A percentile compares a stretch with the other conserved stretches of the same genome.
These are phyloP conservation scores for Leptopterna dolabrata DNA, from an alignment of 2,888 invertebrate genomes.

Conservation along the genomic window DNA sequence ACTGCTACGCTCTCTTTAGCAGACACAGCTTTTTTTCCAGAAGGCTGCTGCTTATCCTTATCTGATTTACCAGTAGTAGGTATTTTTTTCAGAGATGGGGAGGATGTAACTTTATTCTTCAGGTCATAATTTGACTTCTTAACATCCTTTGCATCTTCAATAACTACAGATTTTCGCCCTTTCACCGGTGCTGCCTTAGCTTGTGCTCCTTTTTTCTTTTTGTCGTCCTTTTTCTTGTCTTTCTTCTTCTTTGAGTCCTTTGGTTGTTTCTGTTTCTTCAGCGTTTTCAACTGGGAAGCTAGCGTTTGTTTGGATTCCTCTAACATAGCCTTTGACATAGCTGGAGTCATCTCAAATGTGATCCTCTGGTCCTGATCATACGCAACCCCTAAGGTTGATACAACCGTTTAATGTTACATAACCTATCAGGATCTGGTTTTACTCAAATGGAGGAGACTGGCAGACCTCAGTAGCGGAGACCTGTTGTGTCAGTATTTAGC, in stretches of 20 bases:
- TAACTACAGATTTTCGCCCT: not conserved
- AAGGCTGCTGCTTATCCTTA: not conserved
- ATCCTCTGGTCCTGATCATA: slow-evolving; percentile 39
- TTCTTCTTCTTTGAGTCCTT: slow-evolving; percentile 20
- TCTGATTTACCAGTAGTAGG: not conserved
- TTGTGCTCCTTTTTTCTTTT: not conserved
- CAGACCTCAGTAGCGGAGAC: too few species aligned
- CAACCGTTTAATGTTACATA: too few species aligned
- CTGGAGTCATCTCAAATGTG: slow-evolving; percentile 26
- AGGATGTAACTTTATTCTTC: not conserved
- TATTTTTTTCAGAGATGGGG: not conserved
- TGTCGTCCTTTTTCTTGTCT: not conserved
- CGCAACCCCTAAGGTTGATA: slow-evolving; percentile 19
- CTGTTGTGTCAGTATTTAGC: too few species aligned
- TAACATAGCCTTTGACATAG: slow-evolving; percentile 35
- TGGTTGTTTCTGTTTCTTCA: slow-evolving; percentile 23
- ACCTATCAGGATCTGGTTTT: not conserved
- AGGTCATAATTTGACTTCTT: not conserved
- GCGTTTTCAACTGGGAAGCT: slow-evolving; percentile 11
- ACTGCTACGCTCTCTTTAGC: not conserved
- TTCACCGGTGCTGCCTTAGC: not conserved
- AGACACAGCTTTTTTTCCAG: not conserved
- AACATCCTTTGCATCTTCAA: not conserved
- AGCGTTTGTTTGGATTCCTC: slow-evolving; percentile 42
- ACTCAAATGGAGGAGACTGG: too few species aligned